Conservation (phyloP, 1,140 invertebrate species). For the Magallana gigas region DNA sequence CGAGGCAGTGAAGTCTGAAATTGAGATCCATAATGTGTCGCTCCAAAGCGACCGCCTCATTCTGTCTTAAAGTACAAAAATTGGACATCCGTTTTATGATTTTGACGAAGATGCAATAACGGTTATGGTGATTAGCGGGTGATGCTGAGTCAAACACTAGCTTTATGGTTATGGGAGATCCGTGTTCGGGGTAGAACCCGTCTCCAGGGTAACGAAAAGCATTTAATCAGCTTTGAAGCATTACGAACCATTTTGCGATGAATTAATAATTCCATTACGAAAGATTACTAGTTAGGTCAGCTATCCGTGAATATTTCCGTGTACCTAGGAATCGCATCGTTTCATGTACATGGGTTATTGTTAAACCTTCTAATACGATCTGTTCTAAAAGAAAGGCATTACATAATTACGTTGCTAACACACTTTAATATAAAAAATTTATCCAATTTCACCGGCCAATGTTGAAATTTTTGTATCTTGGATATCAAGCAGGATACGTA, state of each 20-base stretch:
- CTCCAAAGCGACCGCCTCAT: conserved; percentile 2
- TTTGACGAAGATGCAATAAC: not conserved
- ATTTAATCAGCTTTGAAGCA: conserved; percentile 28
- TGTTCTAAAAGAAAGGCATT: too few species aligned
- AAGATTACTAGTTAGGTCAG: too few species aligned
- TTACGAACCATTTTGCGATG: not conserved
- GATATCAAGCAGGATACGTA: too few species aligned
- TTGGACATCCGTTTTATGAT: conserved; percentile 6
- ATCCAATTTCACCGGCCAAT: too few species aligned
- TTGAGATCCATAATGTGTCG: conserved; percentile 8
- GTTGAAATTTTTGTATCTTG: too few species aligned
- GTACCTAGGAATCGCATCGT: too few species aligned
- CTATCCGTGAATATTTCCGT: too few species aligned
- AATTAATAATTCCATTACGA: too few species aligned
- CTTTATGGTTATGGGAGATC: not conserved
- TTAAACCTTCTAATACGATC: too few species aligned
- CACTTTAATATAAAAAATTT: too few species aligned
- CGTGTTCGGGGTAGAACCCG: not conserved
- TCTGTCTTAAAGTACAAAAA: conserved; percentile 24
- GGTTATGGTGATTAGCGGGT: not conserved
- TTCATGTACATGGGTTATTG: too few species aligned
- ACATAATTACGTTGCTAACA: too few species aligned
- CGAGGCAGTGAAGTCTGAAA: conserved; percentile 3
- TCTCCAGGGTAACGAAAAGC: not conserved
- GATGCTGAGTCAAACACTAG: not conserved